Conservation (phyloP, 2,888 invertebrate species). For the Nineta flava region DNA sequence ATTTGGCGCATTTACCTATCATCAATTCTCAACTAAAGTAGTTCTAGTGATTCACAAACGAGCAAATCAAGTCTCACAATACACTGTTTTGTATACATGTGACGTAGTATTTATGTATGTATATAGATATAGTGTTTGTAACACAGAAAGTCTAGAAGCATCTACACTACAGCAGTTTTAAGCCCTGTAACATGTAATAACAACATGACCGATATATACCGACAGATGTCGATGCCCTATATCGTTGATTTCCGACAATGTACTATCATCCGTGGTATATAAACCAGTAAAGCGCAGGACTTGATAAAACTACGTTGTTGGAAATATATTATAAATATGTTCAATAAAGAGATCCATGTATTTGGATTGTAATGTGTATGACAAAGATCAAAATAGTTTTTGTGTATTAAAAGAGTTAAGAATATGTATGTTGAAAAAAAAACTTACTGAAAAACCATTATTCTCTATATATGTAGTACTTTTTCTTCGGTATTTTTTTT, state of each 20-base stretch:
- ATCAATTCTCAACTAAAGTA: not conserved
- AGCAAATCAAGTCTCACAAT: not conserved
- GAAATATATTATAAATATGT: not conserved
- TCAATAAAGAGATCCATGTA: not conserved
- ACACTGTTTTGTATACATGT: not conserved
- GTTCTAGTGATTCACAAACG: not conserved
- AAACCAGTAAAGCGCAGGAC: slow-evolving; percentile 1
- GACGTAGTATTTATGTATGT: too few relatives aligned
- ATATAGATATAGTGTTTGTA: too few relatives aligned
- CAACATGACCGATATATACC: not conserved
- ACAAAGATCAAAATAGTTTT: not conserved
- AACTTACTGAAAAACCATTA: too few relatives aligned
- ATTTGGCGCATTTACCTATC: not conserved
- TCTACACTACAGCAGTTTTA: not conserved
- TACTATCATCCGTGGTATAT: slow-evolving; percentile 1
- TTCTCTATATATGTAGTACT: too few relatives aligned
- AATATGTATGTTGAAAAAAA: too few relatives aligned
- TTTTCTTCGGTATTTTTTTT: too few relatives aligned
- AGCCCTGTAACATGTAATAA: not conserved
- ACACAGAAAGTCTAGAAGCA: not conserved
- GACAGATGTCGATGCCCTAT: slow-evolving; percentile 1
- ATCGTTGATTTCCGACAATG: not conserved
- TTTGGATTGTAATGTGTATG: not conserved
- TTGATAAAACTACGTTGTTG: slow-evolving; percentile 1
- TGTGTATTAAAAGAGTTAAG: too few relatives aligned